Evolutionary conservation across 2,113 vertebrate species (phyloP).

Genomic region (Lasiurus borealis): DNA sequence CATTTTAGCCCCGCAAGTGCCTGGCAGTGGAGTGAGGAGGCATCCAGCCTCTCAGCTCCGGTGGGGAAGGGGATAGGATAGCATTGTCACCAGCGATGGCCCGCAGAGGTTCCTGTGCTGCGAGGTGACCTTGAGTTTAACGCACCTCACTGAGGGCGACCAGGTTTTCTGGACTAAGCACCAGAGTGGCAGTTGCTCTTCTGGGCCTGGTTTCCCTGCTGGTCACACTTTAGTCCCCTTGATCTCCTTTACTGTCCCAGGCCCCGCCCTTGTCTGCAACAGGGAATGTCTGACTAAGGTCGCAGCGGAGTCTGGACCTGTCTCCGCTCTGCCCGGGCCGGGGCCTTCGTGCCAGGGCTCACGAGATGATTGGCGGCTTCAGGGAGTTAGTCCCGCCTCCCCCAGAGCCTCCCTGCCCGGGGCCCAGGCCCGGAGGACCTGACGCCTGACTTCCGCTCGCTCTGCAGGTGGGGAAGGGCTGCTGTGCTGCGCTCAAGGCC

Average conservation of each 20-base stretch:
- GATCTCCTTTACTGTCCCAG: background rate
- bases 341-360: background rate
- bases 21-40: background rate
- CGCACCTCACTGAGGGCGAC: background rate
- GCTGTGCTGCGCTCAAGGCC: constrained; percentile 97
- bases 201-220: constrained; percentile 35
- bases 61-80: background rate
- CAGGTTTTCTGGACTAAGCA: constrained; percentile 55
- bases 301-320: background rate
- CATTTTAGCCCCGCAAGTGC: background rate
- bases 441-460: background rate
- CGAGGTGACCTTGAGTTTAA: background rate
- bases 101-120: background rate
- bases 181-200: constrained; percentile 42
- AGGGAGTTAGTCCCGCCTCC: background rate
- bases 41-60: background rate
- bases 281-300: background rate
- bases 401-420: background rate
- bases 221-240: background rate
- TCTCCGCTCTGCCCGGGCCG: constrained; percentile 40
- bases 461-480: constrained; percentile 96
- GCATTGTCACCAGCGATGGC: background rate
- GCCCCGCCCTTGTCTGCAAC: background rate
- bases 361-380: background rate
- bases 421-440: background rate